These are phyloP conservation scores for Plutomurus gul DNA, from an alignment of 1,140 invertebrate genomes.

Conservation along the genomic window DNA sequence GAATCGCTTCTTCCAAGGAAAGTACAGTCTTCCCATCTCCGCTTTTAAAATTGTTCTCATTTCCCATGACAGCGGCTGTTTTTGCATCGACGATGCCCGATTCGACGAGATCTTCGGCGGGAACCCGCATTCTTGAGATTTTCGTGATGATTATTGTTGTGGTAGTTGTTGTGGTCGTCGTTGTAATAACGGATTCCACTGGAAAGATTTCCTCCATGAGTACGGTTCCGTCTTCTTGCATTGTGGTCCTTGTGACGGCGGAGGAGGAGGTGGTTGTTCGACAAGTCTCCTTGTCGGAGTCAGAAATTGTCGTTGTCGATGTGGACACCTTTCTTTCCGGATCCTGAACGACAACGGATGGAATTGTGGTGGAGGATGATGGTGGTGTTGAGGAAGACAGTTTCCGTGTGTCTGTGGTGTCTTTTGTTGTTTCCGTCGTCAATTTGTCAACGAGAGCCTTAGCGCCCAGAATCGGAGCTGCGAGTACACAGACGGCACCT, in stretches of 20 bases:
- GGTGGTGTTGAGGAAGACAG: background rate
- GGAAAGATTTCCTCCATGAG: constrained; percentile 49
- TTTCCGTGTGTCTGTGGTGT: background rate
- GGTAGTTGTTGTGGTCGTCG: constrained; percentile 49
- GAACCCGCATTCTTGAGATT: constrained; percentile 44
- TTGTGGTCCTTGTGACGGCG: background rate
- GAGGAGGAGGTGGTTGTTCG: background rate
- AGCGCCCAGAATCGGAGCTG: constrained; percentile 66
- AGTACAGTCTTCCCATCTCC: constrained; percentile 65
- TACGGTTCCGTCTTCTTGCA: background rate
- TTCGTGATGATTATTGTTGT: constrained; percentile 50
- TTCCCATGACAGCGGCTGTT: constrained; percentile 71
- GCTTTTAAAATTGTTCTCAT: constrained; percentile 63
- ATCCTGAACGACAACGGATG: no score
- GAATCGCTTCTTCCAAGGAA: constrained; percentile 75
- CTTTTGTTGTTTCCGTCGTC: background rate
- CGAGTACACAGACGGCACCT: constrained; percentile 76
- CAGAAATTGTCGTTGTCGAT: background rate
- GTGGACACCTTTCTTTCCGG: background rate
- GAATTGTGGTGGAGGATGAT: background rate
- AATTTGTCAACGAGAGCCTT: constrained; percentile 39
- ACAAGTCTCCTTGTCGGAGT: background rate
- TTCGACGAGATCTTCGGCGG: constrained; percentile 70
- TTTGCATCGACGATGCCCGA: constrained; percentile 74
- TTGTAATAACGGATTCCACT: constrained; percentile 47